Evolutionary conservation across 1,140 invertebrate species (phyloP).

Genomic region (Cyrtorhinus lividipennis): DNA sequence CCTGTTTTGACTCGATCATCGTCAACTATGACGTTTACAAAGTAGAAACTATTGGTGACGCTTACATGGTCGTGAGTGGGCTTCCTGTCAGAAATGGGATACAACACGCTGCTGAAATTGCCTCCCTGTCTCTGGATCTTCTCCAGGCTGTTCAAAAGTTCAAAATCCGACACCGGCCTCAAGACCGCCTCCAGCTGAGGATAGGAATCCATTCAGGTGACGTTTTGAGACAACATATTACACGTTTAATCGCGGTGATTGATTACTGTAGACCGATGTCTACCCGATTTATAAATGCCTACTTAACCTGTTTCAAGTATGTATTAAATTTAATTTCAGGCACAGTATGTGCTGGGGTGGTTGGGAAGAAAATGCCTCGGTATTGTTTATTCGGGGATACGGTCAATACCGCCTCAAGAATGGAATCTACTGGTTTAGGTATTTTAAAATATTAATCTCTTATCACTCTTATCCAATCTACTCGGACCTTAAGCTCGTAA

Average conservation of each 20-base stretch:
- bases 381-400: conserved; percentile 85
- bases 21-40: conserved; percentile 88
- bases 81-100: conserved; percentile 64
- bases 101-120: conserved; percentile 80
- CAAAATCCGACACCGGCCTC: conserved; percentile 69
- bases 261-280: too few relatives aligned
- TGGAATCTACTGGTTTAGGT: conserved; percentile 80
- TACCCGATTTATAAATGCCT: too few relatives aligned
- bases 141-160: conserved; percentile 70
- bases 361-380: conserved; percentile 77
- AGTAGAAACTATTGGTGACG: conserved; percentile 82
- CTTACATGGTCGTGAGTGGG: conserved; percentile 80
- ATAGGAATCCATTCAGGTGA: conserved; percentile 84
- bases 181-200: conserved; percentile 66
- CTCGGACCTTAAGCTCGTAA: neutral
- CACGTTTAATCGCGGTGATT: too few relatives aligned
- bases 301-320: too few relatives aligned
- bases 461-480: neutral
- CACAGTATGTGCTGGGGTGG: conserved; percentile 73
- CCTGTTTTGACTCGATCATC: conserved; percentile 84
- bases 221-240: neutral
- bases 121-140: conserved; percentile 79
- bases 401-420: conserved; percentile 82
- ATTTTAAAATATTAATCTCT: conserved; percentile 13
- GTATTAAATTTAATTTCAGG: too few relatives aligned